Percentiles rank a stretch among this genome's conserved stretches.
Conservation (phyloP, 2,113 vertebrate species). For the Eidolon helvum region DNA sequence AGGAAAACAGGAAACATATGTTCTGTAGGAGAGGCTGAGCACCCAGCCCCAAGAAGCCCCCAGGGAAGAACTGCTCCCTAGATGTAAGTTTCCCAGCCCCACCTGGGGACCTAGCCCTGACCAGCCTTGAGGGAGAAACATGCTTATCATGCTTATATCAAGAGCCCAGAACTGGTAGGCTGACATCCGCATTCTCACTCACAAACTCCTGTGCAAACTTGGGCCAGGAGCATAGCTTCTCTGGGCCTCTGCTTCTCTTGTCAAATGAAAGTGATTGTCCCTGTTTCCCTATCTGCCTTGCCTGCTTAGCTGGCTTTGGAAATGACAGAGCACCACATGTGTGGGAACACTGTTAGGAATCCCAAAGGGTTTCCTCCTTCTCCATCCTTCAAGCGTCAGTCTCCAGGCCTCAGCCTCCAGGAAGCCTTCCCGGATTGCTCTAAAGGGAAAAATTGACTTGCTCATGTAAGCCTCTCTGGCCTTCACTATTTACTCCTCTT, state of each 20-base stretch:
- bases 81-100: not conserved
- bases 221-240: not conserved
- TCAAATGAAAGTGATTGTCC: not conserved
- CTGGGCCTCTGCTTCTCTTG: not conserved
- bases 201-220: not conserved
- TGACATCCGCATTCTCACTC: not conserved
- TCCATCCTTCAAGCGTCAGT: not conserved
- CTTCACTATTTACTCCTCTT: not conserved
- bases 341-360: not conserved
- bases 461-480: not conserved
- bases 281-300: not conserved
- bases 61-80: not conserved
- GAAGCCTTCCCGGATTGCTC: not conserved
- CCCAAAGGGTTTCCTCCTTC: not conserved
- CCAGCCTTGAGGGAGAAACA: not conserved
- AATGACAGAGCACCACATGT: not conserved
- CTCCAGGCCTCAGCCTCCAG: not conserved
- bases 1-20: constrained; percentile 97
- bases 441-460: not conserved
- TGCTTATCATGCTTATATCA: not conserved
- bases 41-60: not conserved
- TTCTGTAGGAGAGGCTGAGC: constrained; percentile 81
- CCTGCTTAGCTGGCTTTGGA: not conserved
- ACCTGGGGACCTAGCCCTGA: not conserved
- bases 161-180: not conserved